These are phyloP conservation scores for Chaetops frenatus DNA, from an alignment of 2,113 vertebrate species.

Conservation along the genomic window DNA sequence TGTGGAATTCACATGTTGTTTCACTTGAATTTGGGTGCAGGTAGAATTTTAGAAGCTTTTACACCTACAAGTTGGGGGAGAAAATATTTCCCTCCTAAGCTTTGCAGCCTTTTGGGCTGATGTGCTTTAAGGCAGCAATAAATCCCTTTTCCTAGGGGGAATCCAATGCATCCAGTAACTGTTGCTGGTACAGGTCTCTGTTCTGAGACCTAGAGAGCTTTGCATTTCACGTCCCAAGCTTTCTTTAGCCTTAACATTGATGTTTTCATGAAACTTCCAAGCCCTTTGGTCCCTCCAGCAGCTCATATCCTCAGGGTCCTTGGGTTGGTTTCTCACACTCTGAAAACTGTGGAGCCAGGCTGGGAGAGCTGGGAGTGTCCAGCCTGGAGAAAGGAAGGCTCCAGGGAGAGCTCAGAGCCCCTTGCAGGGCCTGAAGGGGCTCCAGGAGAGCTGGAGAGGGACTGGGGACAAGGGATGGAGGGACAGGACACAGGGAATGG, in stretches of 20 bases:
- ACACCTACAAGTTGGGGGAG: no score
- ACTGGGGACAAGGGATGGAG: neutral
- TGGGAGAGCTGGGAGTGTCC: accelerated
- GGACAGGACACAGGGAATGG: no score
- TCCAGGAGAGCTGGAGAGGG: neutral
- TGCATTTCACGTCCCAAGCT: neutral
- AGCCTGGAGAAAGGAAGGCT: neutral
- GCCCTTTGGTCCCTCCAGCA: neutral
- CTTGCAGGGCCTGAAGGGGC: accelerated
- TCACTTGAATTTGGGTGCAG: neutral
- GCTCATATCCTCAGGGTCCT: accelerated
- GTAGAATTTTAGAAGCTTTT: neutral
- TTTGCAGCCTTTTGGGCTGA: neutral
- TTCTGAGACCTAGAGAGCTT: neutral
- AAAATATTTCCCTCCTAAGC: neutral
- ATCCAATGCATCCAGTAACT: accelerated
- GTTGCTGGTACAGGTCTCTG: accelerated
- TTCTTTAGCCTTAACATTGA: neutral
- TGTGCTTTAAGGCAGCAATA: neutral
- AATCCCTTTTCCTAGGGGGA: neutral
- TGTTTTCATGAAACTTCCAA: neutral
- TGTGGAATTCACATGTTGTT: neutral
- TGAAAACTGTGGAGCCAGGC: neutral
- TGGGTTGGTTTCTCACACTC: neutral
- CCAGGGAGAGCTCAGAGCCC: neutral